Percentiles rank a stretch among this genome's conserved stretches.
Conservation (phyloP, 2,888 invertebrate species). For the Leptogaster cylindrica region DNA sequence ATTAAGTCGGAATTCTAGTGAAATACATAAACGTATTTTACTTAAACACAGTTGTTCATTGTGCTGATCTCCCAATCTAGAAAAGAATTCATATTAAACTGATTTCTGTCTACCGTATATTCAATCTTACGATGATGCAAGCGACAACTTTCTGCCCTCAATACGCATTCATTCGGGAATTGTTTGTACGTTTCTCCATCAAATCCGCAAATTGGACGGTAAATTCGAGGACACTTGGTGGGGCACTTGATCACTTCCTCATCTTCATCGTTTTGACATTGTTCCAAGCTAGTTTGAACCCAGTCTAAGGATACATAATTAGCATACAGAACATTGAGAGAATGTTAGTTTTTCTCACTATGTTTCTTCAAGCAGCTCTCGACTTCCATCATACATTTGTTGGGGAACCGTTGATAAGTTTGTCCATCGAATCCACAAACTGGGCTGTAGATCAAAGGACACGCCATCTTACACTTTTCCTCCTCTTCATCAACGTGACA, state of each 20-base stretch:
- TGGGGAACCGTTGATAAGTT: neutral
- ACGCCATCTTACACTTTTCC: no score
- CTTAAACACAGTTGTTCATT: neutral
- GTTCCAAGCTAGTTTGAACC: no score
- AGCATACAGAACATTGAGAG: no score
- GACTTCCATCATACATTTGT: neutral
- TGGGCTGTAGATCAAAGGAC: neutral
- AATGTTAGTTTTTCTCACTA: no score
- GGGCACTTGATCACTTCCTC: neutral
- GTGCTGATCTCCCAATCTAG: neutral
- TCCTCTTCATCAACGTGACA: no score
- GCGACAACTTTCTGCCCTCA: neutral
- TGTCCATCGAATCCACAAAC: neutral
- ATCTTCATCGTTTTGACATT: neutral
- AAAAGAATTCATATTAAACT: neutral
- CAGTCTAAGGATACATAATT: no score
- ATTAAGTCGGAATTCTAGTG: no score
- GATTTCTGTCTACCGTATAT: neutral
- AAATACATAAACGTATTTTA: no score
- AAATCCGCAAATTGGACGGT: neutral
- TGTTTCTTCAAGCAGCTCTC: neutral
- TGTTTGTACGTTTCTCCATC: neutral
- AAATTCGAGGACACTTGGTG: neutral
- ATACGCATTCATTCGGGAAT: neutral
- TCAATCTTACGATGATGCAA: neutral